These are phyloP conservation scores for Tachuris rubrigastra DNA, from an alignment of 2,113 vertebrate species.

Conservation along the genomic window DNA sequence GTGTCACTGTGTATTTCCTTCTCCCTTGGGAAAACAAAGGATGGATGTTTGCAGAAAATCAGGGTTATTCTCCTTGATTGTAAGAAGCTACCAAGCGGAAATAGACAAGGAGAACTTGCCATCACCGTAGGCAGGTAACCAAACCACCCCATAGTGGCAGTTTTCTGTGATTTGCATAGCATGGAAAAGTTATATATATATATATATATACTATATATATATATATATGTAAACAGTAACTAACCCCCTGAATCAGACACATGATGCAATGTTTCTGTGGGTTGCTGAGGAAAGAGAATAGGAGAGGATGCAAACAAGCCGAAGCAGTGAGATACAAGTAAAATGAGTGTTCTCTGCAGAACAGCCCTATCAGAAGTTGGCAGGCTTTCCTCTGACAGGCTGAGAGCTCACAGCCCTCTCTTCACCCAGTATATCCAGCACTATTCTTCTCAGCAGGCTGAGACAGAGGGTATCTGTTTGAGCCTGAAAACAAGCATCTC, in stretches of 20 bases:
- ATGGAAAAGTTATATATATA: background rate
- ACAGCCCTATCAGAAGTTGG: background rate
- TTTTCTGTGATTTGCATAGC: conserved; percentile 1
- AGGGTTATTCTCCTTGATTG: background rate
- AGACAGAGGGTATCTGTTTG: background rate
- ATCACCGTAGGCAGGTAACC: background rate
- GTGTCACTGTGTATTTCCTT: background rate
- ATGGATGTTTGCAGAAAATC: background rate
- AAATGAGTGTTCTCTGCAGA: background rate
- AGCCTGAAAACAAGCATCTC: background rate
- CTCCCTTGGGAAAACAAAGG: background rate
- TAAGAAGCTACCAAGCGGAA: background rate
- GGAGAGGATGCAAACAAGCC: background rate
- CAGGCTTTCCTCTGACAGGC: background rate
- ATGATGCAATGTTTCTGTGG: background rate
- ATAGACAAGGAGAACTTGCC: background rate
- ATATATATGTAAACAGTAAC: background rate
- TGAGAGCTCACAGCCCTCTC: background rate
- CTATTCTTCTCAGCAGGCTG: background rate
- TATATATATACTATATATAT: background rate
- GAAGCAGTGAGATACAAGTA: background rate
- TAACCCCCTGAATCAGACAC: accelerated
- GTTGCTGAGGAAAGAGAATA: conserved; percentile 3
- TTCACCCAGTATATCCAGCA: background rate
- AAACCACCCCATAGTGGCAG: background rate